Base-by-base conservation (phyloP, 1,140 invertebrate species). In the Cotesia chilonis region DNA sequence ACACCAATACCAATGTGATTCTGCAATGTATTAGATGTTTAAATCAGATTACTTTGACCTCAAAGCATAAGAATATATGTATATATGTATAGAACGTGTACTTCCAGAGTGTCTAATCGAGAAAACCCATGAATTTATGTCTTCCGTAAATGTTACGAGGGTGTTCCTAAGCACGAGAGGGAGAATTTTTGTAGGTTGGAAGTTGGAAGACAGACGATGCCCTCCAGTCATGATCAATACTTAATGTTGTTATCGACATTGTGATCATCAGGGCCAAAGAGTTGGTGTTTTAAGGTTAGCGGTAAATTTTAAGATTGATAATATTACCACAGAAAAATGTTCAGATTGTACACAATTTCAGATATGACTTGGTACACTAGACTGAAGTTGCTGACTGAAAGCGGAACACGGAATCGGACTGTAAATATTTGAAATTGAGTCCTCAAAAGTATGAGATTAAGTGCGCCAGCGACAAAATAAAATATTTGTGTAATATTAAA, bases 21-120 rank as follows among this genome's bases (percentile, higher is more conserved):
- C 61, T 36, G 9, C 35, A 1, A 55, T 36, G 38, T 38, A 9
- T 68, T 68, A 72, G 77, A 81, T 79, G 75, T 78, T 67, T 73
- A 72, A 78, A 78, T 51, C 70, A 78, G 79, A 81, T 81, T 78
- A 74, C 52, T 28, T 47, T 36, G 70, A 28, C 10, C 37, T 20
- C 57, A 61, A 20, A 66, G 38, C 64, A 61, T 9, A 52, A 68
- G 36, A 63, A 37, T 36, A 51, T 57, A 72, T 17, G 12, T 35
- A 47, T 7, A 47, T 47, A 47, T 47, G 12, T 55, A 55, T 55
- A 14, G 54, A n/a, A 55, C 59, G 10, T 47, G 41, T 4, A 47
- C 41, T 47, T 9, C 41, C 41, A 52, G 63, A 66, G n/a, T 66
- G 41, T 37, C 37, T 52, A 57, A 28, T 66, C 7, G 7, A 47